phyloP scores from a whole-genome alignment of 1,140 invertebrate genomes.

The Episyrphus balteatus region DNA sequence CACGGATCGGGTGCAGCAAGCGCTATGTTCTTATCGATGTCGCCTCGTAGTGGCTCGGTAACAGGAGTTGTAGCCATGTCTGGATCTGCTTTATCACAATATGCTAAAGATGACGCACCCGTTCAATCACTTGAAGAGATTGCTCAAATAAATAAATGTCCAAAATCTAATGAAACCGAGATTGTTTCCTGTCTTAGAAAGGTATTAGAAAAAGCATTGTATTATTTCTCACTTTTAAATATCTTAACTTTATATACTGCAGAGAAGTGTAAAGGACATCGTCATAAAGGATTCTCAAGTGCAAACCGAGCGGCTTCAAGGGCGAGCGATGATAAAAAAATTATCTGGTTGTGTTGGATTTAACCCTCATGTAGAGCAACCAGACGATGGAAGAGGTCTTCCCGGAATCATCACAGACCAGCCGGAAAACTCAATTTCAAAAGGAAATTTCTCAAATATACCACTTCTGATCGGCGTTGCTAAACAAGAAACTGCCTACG shows the following conservation, averaged over 20 bases:
- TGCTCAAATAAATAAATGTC: slow-evolving; percentile 43
- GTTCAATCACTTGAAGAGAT: slow-evolving; percentile 39
- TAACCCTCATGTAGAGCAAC: slow-evolving; percentile 51
- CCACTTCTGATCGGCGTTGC: slow-evolving; percentile 59
- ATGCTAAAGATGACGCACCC: slow-evolving; percentile 48
- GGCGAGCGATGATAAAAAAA: slow-evolving; percentile 38
- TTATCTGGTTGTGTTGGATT: slow-evolving; percentile 38
- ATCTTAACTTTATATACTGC: not conserved
- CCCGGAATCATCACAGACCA: slow-evolving; percentile 46
- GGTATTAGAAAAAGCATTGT: slow-evolving; percentile 12
- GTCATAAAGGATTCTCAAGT: slow-evolving; percentile 39
- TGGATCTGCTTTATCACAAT: slow-evolving; percentile 50
- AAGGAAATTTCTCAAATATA: slow-evolving; percentile 42
- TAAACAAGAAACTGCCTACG: slow-evolving; percentile 53
- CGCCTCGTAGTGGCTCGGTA: slow-evolving; percentile 41
- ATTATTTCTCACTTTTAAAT: not conserved
- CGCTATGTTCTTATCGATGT: slow-evolving; percentile 45
- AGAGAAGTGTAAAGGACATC: slow-evolving; percentile 33
- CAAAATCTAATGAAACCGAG: slow-evolving; percentile 36
- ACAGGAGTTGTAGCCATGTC: slow-evolving; percentile 56
- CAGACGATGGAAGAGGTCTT: slow-evolving; percentile 47
- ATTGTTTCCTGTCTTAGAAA: slow-evolving; percentile 48
- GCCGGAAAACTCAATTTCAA: slow-evolving; percentile 46
- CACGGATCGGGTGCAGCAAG: slow-evolving; percentile 55
- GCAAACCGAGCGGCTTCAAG: slow-evolving; percentile 35